Conservation (phyloP, 2,888 invertebrate species). For the Nowickia ferox region DNA sequence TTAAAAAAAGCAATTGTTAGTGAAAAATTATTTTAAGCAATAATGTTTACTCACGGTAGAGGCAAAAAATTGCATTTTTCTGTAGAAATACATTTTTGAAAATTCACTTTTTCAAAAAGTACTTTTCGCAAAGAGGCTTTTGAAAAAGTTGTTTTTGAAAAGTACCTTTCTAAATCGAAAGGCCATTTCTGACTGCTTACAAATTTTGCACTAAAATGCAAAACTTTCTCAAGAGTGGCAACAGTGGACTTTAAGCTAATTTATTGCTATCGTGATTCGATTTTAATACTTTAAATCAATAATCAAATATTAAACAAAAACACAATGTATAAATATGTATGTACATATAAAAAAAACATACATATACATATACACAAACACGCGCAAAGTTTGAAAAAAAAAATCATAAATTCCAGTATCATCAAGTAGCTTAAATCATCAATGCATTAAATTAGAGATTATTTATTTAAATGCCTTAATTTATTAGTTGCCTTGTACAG, state of each 20-base stretch:
- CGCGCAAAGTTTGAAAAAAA: slow-evolving; percentile 28
- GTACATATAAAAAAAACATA: not conserved
- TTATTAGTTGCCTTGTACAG: slow-evolving; percentile 31
- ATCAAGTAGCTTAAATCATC: slow-evolving; percentile 34
- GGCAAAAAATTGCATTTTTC: too few relatives aligned
- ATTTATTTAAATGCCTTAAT: slow-evolving; percentile 60
- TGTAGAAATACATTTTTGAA: too few relatives aligned
- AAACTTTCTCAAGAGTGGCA: not conserved
- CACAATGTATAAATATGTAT: not conserved
- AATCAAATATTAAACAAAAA: slow-evolving; percentile 14
- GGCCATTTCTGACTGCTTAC: not conserved
- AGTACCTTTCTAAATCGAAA: not conserved
- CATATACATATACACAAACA: slow-evolving; percentile 13
- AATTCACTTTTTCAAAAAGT: too few relatives aligned
- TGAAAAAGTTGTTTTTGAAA: not conserved
- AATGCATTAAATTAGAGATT: slow-evolving; percentile 44
- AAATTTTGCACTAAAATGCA: not conserved
- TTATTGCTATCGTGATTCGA: slow-evolving; percentile 23
- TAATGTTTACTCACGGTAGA: too few relatives aligned
- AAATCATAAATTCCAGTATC: not conserved
- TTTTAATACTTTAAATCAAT: slow-evolving; percentile 40
- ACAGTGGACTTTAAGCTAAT: not conserved
- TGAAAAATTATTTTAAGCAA: too few relatives aligned
- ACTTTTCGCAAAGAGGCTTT: too few relatives aligned
- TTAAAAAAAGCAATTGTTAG: too few relatives aligned